Evolutionary conservation across 2,888 invertebrate genomes (phyloP).

Genomic region (Cyaniris semiargus): DNA sequence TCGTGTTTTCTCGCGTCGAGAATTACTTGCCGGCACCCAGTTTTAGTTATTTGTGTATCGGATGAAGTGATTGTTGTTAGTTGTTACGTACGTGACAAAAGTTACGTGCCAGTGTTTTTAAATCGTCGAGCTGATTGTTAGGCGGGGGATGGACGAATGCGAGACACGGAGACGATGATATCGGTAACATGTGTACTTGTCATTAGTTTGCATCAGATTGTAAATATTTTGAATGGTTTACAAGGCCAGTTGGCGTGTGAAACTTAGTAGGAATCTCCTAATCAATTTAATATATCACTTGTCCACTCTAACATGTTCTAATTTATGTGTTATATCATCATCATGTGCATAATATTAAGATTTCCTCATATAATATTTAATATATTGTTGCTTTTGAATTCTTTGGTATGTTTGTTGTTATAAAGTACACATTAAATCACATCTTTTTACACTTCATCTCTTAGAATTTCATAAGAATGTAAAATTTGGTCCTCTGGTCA

Average conservation of each 20-base stretch:
- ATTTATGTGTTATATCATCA: conserved; percentile 21
- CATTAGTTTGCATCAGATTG: conserved; percentile 54
- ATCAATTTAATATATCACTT: conserved; percentile 22
- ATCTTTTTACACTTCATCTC: too few relatives aligned
- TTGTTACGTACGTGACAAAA: conserved; percentile 53
- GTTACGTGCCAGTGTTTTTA: conserved; percentile 46
- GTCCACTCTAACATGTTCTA: neutral
- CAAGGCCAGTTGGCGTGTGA: conserved; percentile 33
- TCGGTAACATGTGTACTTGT: conserved; percentile 58
- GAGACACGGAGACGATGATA: conserved; percentile 55
- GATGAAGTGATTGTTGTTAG: conserved; percentile 53
- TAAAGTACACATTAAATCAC: neutral
- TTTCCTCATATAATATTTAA: neutral
- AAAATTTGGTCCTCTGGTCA: neutral
- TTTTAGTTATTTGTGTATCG: conserved; percentile 57
- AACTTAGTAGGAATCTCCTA: conserved; percentile 29
- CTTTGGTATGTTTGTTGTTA: neutral
- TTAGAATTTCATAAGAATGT: too few relatives aligned
- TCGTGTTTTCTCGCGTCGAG: conserved; percentile 52
- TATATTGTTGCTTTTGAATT: neutral
- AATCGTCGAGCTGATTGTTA: conserved; percentile 42
- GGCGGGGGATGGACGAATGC: conserved; percentile 43
- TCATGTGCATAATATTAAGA: neutral
- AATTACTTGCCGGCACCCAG: conserved; percentile 62
- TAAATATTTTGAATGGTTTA: conserved; percentile 51